A percentile compares a stretch with the other conserved stretches of the same genome.
Evolutionary conservation across 23 tunicate species (phyloP).

Genomic region (Corella eumyota): DNA sequence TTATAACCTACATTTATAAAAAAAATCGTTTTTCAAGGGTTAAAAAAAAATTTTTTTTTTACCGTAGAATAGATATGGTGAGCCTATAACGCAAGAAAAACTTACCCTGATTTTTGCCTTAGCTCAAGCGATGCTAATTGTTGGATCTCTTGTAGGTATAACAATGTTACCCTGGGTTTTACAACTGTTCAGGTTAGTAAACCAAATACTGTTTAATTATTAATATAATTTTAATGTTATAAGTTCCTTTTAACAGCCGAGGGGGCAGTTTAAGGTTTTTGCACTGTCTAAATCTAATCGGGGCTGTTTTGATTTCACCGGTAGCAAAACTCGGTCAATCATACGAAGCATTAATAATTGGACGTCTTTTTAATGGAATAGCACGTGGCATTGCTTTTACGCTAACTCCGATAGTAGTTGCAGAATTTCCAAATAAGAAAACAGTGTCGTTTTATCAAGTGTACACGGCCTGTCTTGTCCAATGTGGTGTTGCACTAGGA

Average conservation of each 20-base stretch:
- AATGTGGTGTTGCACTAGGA: slow-evolving; percentile 5
- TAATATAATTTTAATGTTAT: too few species aligned
- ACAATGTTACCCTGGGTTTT: too few species aligned
- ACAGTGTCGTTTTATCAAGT: slow-evolving; percentile 22
- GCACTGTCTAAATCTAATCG: slow-evolving; percentile 1
- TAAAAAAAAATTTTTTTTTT: too few species aligned
- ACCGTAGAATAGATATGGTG: background rate
- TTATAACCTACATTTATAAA: too few species aligned
- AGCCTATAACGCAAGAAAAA: background rate
- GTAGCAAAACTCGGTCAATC: slow-evolving; percentile 9
- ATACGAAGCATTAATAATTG: slow-evolving; percentile 16
- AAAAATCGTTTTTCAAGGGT: too few species aligned
- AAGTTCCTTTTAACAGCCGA: slow-evolving; percentile 11
- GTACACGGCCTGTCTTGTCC: background rate
- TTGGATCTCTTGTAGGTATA: slow-evolving; percentile 16
- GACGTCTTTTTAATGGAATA: slow-evolving; percentile 17
- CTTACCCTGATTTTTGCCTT: slow-evolving; percentile 1
- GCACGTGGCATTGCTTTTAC: slow-evolving; percentile 18
- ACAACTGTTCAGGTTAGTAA: too few species aligned
- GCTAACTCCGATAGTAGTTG: slow-evolving; percentile 4
- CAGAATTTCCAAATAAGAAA: slow-evolving; percentile 11
- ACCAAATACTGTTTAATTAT: too few species aligned
- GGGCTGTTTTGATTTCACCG: slow-evolving; percentile 20
- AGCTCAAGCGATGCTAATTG: slow-evolving; percentile 9
- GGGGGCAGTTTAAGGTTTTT: slow-evolving; percentile 9